Base-by-base conservation (phyloP, 1,140 invertebrate species). In the Neodiprion lecontei region DNA sequence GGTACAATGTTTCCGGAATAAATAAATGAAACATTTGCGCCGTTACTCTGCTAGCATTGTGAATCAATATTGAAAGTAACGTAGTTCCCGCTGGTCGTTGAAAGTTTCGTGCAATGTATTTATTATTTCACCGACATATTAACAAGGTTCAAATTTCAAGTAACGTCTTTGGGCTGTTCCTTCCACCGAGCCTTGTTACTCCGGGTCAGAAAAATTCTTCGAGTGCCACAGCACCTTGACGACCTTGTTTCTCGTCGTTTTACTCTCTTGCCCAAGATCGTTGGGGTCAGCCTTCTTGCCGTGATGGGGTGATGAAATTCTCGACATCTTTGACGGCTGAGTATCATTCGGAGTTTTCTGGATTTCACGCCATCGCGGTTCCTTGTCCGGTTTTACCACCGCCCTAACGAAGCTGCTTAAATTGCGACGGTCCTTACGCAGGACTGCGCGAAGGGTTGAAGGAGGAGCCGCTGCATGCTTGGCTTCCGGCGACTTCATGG, bases 181-280 rank as follows among this genome's bases (percentile, higher is more conserved):
- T 40, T 40, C 1, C 28, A 40, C 28, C 28, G 28, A 40, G 28
- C 28, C 28, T 40, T 40, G 28, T 61, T 17, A 71, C 17, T 71
- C 70, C 12, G 70, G 70, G 48, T 71, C 48, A 12, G 40, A n/a
- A 49, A 23, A 71, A 71, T 71, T 71, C 28, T 14, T 17, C 48
- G 70, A 14, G 70, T 71, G 70, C 70, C 70, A 71, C 9, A 71
- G 48, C 14, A 69, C 67, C 11, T 69, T 21, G 17, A 69, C 23
- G 8, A 23, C 40, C 12, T 69, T 69, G 8, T 23, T 69, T 65
- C 7, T 14, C 61, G 12, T 14, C 12, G 61, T 14, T 65, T 65
- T 65, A 14, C 61, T 14, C 17, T 14, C 61, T 65, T 65, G 12
- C 1, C 17, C 17, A 21, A 14, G 14, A 23, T 23, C 17, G 53